Percentiles rank a stretch among this genome's conserved stretches.
These are phyloP conservation scores for Rugalucina vietnamica DNA, from an alignment of 2,888 invertebrate genomes.

Conservation along the genomic window DNA sequence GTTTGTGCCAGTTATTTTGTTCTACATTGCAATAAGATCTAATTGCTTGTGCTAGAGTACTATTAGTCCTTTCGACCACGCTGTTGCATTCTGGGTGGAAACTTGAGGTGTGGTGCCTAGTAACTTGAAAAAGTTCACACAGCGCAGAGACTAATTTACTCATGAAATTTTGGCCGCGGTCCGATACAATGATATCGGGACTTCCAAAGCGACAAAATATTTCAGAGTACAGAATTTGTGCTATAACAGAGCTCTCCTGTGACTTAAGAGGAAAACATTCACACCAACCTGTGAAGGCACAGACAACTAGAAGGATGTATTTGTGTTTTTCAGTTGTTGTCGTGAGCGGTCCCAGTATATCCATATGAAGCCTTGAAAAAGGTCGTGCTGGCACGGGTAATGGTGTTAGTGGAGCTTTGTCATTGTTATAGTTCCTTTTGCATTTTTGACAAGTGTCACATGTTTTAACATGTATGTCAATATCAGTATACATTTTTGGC, in stretches of 20 bases:
- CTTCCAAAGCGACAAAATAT: conserved; percentile 62
- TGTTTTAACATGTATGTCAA: conserved; percentile 42
- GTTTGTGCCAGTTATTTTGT: conserved; percentile 46
- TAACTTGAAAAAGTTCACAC: conserved; percentile 47
- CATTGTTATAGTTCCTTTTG: conserved; percentile 36
- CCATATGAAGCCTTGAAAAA: conserved; percentile 58
- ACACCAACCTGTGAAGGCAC: conserved; percentile 34
- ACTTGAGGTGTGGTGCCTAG: conserved; percentile 40
- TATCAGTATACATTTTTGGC: conserved; percentile 53
- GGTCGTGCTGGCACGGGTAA: conserved; percentile 9
- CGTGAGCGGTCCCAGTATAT: conserved; percentile 50
- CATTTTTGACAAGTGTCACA: conserved; percentile 45
- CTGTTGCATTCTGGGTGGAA: conserved; percentile 36
- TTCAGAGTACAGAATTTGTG: conserved; percentile 47
- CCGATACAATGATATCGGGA: conserved; percentile 44
- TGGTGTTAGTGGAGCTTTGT: conserved; percentile 35
- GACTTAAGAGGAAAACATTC: conserved; percentile 27
- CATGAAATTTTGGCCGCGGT: conserved; percentile 52
- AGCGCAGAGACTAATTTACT: conserved; percentile 39
- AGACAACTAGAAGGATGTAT: conserved; percentile 50
- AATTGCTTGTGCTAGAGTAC: conserved; percentile 23
- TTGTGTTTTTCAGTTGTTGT: conserved; percentile 36
- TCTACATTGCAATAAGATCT: conserved; percentile 25
- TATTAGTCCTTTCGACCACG: conserved; percentile 35
- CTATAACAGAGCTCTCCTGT: conserved; percentile 52